Evolutionary conservation across 1,140 invertebrate genomes (phyloP), one percentile per base, ranked within the genome.

Genomic region (Steinernema khuongi): DNA sequence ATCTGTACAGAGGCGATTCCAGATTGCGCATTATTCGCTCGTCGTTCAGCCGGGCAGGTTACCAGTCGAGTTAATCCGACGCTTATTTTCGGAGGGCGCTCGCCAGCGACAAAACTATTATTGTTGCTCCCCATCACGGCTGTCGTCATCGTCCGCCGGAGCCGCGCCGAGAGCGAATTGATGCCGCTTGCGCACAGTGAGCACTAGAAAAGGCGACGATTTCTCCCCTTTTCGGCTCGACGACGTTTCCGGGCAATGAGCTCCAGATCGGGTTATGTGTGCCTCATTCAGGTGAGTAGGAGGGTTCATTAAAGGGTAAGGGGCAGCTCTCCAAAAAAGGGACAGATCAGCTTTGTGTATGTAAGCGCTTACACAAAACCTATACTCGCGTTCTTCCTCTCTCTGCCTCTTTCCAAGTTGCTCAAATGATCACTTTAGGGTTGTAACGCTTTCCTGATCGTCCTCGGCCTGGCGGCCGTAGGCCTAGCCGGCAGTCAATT

Each of bases 401-500:
- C 33, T n/a, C 30, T n/a, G n/a, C n/a, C 22, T 60, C 22, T 60
- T 4, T 26, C 50, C 22, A n/a, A 2, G 22, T 4, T 17, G 26
- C 50, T 4, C 7, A n/a, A 74, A 66, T 29, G 2, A 17, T 74
- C 2, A 1, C 67, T 84, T 68, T 71, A 83, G 77, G 73, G 50
- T 31, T 84, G 83, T 75, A 84, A 84, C 72, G 67, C 79, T 14
- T 44, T 83, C 44, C 72, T 83, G 60, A 43, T 83, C 18, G 28
- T 84, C 30, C 60, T 82, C 26, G 82, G 82, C n/a, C 71, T 83
- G 31, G 31, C 74, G 22, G 80, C 80, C 19, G 74, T 81, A 14
- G 82, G 83, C 28, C 72, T 85, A 11, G 83, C 80, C 2, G 83
- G 79, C 1, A 77, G 76, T 19, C 82, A 84, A 44, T 84, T 84